These are phyloP conservation scores for Coelogynopora nodosa DNA, from an alignment of 2,888 invertebrate genomes.

Conservation along the genomic window DNA sequence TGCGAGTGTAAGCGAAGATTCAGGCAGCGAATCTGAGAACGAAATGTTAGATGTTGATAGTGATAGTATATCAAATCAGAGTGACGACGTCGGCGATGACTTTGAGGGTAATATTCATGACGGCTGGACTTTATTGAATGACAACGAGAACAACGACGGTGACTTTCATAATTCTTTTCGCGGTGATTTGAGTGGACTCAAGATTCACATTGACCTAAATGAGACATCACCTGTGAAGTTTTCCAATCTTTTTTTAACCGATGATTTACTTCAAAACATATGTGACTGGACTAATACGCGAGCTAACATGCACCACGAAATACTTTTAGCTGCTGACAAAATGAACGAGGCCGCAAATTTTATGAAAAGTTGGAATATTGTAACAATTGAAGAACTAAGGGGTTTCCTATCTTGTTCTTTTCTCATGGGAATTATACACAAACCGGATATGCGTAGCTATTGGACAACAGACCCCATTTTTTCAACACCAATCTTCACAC, in stretches of 20 bases:
- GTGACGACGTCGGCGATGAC: too few species aligned
- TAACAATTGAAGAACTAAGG: neutral
- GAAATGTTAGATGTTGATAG: too few species aligned
- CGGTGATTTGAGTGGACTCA: neutral
- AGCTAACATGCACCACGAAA: neutral
- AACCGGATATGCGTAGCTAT: slow-evolving; percentile 1
- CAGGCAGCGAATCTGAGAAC: too few species aligned
- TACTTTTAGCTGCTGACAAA: neutral
- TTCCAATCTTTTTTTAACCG: neutral
- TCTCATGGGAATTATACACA: neutral
- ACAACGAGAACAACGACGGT: too few species aligned
- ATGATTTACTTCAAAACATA: neutral
- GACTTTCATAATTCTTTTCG: neutral
- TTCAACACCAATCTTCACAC: neutral
- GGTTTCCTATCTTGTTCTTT: neutral
- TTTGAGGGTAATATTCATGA: too few species aligned
- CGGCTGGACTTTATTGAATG: too few species aligned
- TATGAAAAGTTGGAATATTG: neutral
- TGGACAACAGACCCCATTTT: neutral
- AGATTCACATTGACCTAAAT: neutral
- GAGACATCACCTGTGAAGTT: neutral
- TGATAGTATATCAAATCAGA: too few species aligned
- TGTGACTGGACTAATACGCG: slow-evolving; percentile 10
- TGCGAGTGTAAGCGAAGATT: too few species aligned
- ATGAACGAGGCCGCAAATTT: neutral